Evolutionary conservation across 2,888 invertebrate species (phyloP), one percentile per base, ranked within the genome.

Genomic region (Silvanus unidentatus): DNA sequence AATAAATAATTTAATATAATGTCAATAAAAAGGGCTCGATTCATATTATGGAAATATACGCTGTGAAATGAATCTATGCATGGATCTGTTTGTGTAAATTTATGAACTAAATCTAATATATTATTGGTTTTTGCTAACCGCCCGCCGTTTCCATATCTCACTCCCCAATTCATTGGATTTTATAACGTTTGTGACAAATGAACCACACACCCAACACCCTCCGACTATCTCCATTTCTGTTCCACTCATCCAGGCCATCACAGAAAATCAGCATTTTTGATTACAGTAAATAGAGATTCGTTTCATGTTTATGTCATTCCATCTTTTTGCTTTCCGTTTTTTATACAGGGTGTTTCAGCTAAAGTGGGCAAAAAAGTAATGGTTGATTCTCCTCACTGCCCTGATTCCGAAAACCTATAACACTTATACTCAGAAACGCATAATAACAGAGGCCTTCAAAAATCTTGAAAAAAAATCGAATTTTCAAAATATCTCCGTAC

Each of bases 181-280:
- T 41, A 47, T 44, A 47, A 47, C 47, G 34, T 39, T 41, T 29
- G 38, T 44, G 44, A 47, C 47, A 42, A 47, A 47, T 44, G 44
- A 44, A 40, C 28, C 43, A 43, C 40, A 27, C 40, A 30, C 32
- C 32, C 22, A 22, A 22, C 3, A 22, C 13, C n/a, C 3, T 32
- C 13, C 32, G 4, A 4, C 32, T n/a, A 5, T 32, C 3, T 32
- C 13, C 32, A n/a, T 12, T n/a, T n/a, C 32, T 32, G 4, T 32
- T 32, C 32, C 32, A n/a, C 32, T 32, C n/a, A 12, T 32, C 4
- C n/a, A 12, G 8, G 22, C 3, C n/a, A n/a, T n/a, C n/a, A n/a
- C n/a, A 15, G 38, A 39, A 35, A 42, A 44, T 44, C 44, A 39
- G 39, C 47, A 44, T 44, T 47, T 47, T 47, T 47, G 44, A 47